phyloP scores from a whole-genome alignment of 2,113 vertebrate species.

The Sardina pilchardus region DNA sequence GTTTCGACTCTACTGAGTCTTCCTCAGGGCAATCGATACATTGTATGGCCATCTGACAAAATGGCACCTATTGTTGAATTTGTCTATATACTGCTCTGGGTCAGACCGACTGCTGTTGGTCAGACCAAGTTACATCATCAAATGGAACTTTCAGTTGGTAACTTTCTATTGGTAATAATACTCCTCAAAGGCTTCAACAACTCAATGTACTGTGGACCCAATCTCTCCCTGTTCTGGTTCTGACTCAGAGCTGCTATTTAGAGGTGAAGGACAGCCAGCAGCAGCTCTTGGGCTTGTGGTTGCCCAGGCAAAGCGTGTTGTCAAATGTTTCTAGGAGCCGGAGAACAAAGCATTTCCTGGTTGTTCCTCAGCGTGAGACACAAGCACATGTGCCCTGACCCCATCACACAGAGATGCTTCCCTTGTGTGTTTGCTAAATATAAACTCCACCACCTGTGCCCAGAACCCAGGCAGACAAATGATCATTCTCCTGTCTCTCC shows the following conservation, averaged over 20 bases:
- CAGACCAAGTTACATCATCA: no score
- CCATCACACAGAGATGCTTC: neutral
- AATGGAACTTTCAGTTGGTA: no score
- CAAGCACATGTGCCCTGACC: slow-evolving; percentile 7
- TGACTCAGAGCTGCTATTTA: neutral
- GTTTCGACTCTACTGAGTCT: no score
- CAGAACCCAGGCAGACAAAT: neutral
- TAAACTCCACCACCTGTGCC: slow-evolving; percentile 3
- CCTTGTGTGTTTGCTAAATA: slow-evolving; percentile 6
- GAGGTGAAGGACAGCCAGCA: neutral
- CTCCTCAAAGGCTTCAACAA: no score
- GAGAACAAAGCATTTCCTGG: neutral
- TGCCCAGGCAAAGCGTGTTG: neutral
- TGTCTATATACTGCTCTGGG: no score
- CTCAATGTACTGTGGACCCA: no score
- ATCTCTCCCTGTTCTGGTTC: neutral
- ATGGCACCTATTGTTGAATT: no score
- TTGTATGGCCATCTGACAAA: no score
- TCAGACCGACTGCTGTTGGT: no score
- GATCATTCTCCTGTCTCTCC: neutral
- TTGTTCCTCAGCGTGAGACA: neutral
- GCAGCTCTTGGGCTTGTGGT: neutral
- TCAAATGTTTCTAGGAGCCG: neutral
- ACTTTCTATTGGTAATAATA: no score
- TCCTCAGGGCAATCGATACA: no score